A percentile compares a stretch with the other conserved stretches of the same genome.
These are phyloP conservation scores for Chlorops oryzae DNA, from an alignment of 1,140 invertebrate species.

Conservation along the genomic window DNA sequence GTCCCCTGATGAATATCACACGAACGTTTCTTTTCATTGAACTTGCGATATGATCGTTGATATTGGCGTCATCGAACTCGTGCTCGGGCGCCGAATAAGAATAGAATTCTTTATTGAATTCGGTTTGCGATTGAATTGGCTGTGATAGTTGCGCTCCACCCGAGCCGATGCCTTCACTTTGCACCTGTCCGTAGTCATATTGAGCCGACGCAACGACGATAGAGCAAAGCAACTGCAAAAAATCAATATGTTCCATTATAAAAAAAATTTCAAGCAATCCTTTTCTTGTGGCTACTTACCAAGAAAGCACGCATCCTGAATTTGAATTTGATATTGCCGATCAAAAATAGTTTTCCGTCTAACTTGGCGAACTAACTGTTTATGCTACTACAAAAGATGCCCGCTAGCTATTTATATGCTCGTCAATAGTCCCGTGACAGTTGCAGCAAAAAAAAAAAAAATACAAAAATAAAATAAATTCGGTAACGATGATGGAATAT, in stretches of 20 bases:
- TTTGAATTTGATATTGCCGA: no score
- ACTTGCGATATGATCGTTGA: constrained; percentile 23
- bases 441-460: no score
- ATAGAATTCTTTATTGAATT: constrained; percentile 38
- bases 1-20: constrained; percentile 80
- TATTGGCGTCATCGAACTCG: constrained; percentile 26
- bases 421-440: no score
- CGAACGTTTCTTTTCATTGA: constrained; percentile 71
- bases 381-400: no score
- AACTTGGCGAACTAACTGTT: no score
- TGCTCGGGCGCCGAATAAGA: constrained; percentile 33
- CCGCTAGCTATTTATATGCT: no score
- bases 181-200: constrained; percentile 27
- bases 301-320: constrained; percentile 34
- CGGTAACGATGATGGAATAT: no score
- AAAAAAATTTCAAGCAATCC: no score
- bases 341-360: no score
- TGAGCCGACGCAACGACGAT: constrained; percentile 26
- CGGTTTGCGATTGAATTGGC: constrained; percentile 21
- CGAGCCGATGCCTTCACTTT: constrained; percentile 14
- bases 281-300: constrained; percentile 20
- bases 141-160: constrained; percentile 24
- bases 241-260: background rate
- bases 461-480: no score
- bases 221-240: constrained; percentile 26